Evolutionary conservation across 1,140 invertebrate genomes (phyloP).

Genomic region (Aphidius gifuensis): DNA sequence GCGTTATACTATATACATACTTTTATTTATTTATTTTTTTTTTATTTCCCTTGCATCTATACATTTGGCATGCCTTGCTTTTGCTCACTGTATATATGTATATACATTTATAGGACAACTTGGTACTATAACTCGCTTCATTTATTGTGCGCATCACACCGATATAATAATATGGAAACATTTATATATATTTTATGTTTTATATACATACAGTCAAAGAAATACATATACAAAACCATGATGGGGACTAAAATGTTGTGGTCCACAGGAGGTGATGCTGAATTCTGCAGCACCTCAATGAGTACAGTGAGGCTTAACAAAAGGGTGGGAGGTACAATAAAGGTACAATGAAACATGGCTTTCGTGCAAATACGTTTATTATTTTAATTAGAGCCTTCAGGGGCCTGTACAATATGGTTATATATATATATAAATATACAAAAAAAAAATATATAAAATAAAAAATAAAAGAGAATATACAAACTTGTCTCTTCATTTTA

Average conservation of each 20-base stretch:
- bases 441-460: no score
- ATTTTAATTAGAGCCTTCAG: constrained; percentile 46
- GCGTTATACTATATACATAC: constrained; percentile 22
- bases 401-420: background rate
- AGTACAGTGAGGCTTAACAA: background rate
- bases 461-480: no score
- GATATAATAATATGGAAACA: constrained; percentile 43
- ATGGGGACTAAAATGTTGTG: constrained; percentile 34
- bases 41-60: no score
- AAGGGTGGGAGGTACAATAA: background rate
- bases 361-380: constrained; percentile 38
- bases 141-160: constrained; percentile 15
- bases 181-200: constrained; percentile 34
- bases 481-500: no score
- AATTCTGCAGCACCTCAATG: background rate
- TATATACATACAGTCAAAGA: constrained; percentile 8
- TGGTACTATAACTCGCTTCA: no score
- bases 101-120: no score
- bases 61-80: no score
- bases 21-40: no score
- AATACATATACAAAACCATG: background rate
- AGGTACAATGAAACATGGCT: background rate
- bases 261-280: constrained; percentile 15
- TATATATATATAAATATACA: background rate
- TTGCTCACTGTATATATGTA: no score